phyloP scores from a whole-genome alignment of 35 echinoderm and acorn worm species.

The Acanthaster planci region DNA sequence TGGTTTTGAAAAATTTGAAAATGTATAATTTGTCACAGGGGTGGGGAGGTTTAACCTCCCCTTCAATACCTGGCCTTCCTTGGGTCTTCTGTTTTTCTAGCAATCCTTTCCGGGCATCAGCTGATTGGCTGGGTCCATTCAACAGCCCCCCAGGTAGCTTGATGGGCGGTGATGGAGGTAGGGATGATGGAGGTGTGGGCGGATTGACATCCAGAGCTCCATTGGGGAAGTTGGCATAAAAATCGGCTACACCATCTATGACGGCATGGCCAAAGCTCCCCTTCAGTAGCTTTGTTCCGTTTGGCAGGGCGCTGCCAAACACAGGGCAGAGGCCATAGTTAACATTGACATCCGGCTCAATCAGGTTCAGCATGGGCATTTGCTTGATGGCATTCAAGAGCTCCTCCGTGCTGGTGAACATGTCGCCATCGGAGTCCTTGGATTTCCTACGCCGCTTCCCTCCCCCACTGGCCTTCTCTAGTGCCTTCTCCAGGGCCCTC shows the following conservation, averaged over 20 bases:
- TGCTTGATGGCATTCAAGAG: conserved; percentile 87
- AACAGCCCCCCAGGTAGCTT: conserved; percentile 58
- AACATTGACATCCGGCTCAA: conserved; percentile 80
- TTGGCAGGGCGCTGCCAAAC: conserved; percentile 66
- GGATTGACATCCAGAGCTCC: conserved; percentile 63
- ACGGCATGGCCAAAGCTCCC: conserved; percentile 90
- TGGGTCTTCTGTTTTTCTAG: neutral
- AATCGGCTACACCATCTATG: conserved; percentile 89
- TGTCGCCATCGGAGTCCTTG: conserved; percentile 40
- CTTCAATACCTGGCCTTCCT: neutral
- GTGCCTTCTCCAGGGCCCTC: conserved; percentile 61
- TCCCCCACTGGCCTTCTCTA: conserved; percentile 87
- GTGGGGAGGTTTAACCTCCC: too few species aligned
- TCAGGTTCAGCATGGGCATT: conserved; percentile 75
- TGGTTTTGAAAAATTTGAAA: too few species aligned
- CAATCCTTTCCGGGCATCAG: neutral
- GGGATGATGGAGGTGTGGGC: conserved; percentile 53
- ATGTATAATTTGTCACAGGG: too few species aligned
- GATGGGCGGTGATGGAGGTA: conserved; percentile 23
- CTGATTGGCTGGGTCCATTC: conserved; percentile 57
- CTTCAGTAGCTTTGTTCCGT: conserved; percentile 70
- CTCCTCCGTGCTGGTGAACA: conserved; percentile 60
- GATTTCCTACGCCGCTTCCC: conserved; percentile 43
- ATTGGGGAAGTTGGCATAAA: conserved; percentile 72
- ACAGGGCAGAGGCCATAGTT: conserved; percentile 80